Base-by-base conservation (phyloP, 2,797 vertebrate genomes). In the Hyperoplus immaculatus region DNA sequence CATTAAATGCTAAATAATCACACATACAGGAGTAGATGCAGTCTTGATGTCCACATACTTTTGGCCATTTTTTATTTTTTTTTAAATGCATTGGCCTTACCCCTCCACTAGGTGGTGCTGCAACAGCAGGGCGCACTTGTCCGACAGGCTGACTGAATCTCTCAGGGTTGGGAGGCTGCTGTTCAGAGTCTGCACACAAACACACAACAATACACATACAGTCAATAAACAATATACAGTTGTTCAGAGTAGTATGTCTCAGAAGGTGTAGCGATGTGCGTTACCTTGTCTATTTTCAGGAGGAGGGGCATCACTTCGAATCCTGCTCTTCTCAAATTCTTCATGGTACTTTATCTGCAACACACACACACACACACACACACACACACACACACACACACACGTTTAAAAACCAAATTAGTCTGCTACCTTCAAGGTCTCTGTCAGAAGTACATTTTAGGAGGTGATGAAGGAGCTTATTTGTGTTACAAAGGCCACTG, bases 311-410 rank as follows among this genome's bases (percentile, higher is more conserved):
- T 96, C 95, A 70, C 96, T 95, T 42, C 97, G 96, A 93, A 97
- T 91, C 89, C 96, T 95, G 93, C 95, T 96, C 91, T 96, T 97
- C 90, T 99, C 98, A 78, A 98, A 99, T 0, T 98, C 98, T 88
- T 99, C 97, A 1, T 99, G 97, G 93, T 99, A 99, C 71, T 99
- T 99, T 59, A 99, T 97, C 98, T 99, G 67, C 43, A 18, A 21
- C 21, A 21, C 21, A 21, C 21, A 21, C 21, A 21, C 21, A 21
- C 21, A 21, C 21, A 21, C 21, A 21, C 21, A 21, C 65, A 81
- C 62, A 77, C 67, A 70, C 4, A 41, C 6, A 47, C 1, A 5
- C 55, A 72, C 5, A 49, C 50, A 60, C 16, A 54, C 42, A 72
- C 18, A 66, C 8, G 77, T 1, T 36, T 80, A 78, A 75, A 60